phyloP scores from a whole-genome alignment of 2,113 vertebrate genomes.

The Gnathonemus echidnorhynchus region DNA sequence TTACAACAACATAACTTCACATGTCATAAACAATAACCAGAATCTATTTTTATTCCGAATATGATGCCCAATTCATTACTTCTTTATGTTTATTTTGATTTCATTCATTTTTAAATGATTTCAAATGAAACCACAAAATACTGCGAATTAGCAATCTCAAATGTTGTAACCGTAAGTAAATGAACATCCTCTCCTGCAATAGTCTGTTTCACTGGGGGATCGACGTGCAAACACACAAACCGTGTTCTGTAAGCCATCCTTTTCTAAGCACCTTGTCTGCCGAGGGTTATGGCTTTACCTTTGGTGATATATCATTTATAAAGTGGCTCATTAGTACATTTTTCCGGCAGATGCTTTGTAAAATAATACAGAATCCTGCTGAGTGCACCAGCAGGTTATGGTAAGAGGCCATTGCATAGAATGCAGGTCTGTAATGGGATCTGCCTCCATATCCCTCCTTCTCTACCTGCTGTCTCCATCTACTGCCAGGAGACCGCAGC shows the following conservation, averaged over 20 bases:
- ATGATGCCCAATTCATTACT: not conserved
- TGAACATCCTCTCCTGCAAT: not conserved
- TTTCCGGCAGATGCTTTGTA: slow-evolving; percentile 69
- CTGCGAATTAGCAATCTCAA: not conserved
- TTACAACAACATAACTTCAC: slow-evolving; percentile 32
- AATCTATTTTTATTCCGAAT: not conserved
- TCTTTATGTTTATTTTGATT: not conserved
- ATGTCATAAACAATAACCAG: slow-evolving; percentile 21
- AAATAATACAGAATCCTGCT: slow-evolving; percentile 67
- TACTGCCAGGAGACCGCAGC: slow-evolving; percentile 79
- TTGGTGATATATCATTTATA: slow-evolving; percentile 74
- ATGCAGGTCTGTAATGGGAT: slow-evolving; percentile 57
- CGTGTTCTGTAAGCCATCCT: not conserved
- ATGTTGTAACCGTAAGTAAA: not conserved
- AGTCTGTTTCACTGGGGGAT: not conserved
- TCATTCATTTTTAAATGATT: not conserved
- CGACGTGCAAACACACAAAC: not conserved
- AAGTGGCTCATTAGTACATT: slow-evolving; percentile 65
- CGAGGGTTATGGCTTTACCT: slow-evolving; percentile 27
- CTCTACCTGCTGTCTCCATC: slow-evolving; percentile 80
- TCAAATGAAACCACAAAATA: not conserved
- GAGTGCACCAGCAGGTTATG: slow-evolving; percentile 52
- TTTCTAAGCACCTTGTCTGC: slow-evolving; percentile 8
- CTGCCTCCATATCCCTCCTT: slow-evolving; percentile 61
- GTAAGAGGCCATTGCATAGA: slow-evolving; percentile 72